Conservation (phyloP, 1,140 invertebrate species). For the Brachionus sp. region DNA sequence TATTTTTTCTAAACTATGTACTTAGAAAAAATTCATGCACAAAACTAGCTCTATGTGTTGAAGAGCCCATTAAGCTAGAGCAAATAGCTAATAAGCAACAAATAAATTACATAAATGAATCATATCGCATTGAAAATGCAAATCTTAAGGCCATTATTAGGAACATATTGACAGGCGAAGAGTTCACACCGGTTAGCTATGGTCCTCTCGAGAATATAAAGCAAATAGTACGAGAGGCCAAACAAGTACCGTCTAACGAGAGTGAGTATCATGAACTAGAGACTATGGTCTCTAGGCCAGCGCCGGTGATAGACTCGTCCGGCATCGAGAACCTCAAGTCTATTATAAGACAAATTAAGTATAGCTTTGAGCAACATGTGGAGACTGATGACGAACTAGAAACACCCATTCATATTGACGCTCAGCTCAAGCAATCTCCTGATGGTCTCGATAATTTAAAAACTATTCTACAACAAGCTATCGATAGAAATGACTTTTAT, state of each 20-base stretch:
- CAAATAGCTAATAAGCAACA: not conserved
- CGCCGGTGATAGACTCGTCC: not conserved
- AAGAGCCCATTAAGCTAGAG: conserved; percentile 4
- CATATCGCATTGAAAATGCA: conserved; percentile 10
- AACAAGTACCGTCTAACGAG: not conserved
- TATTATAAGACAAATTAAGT: conserved; percentile 45
- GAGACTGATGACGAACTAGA: not conserved
- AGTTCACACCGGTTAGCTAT: not conserved
- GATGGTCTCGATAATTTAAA: not conserved
- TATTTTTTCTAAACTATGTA: conserved; percentile 31
- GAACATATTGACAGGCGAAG: not conserved
- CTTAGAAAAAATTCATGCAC: conserved; percentile 3
- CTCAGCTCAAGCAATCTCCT: not conserved
- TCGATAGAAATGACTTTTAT: conserved; percentile 11
- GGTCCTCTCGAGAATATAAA: not conserved
- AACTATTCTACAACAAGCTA: conserved; percentile 13
- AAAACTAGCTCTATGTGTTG: not conserved
- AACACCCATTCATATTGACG: not conserved
- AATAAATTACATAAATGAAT: not conserved
- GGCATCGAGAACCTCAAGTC: conserved; percentile 32
- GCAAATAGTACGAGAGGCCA: not conserved
- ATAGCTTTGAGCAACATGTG: not conserved
- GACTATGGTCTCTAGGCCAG: not conserved
- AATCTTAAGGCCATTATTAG: not conserved
- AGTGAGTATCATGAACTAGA: not conserved